phyloP scores from a whole-genome alignment of 2,113 vertebrate genomes.

The Formicarius rufipectus region DNA sequence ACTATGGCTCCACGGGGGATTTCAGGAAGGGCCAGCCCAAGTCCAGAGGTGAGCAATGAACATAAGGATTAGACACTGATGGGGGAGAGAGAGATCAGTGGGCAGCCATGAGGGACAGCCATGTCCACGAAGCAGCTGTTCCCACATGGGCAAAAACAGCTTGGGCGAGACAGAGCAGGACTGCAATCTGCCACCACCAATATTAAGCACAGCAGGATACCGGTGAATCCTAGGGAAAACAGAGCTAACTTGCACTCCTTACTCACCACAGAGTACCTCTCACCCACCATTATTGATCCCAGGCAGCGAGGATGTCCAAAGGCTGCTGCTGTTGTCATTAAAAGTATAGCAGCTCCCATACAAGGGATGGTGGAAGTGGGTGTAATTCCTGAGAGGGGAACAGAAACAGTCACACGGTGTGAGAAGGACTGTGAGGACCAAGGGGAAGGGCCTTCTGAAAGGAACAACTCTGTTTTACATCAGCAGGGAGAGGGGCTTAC shows the following conservation, averaged over 20 bases:
- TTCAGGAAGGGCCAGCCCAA: background rate
- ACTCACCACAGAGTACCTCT: background rate
- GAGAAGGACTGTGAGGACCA: background rate
- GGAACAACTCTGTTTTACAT: background rate
- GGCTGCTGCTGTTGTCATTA: conserved; percentile 72
- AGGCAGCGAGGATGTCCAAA: conserved; percentile 80
- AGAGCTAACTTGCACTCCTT: background rate
- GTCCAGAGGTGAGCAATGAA: background rate
- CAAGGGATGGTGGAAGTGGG: conserved; percentile 79
- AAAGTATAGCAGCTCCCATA: conserved; percentile 85
- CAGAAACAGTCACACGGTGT: background rate
- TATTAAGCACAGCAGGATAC: background rate
- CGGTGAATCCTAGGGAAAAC: background rate
- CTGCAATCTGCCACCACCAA: background rate
- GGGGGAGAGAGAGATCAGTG: background rate
- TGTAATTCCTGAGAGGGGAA: conserved; percentile 73
- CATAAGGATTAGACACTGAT: background rate
- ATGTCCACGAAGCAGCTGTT: background rate
- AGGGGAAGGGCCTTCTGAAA: background rate
- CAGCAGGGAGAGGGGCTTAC: conserved; percentile 3
- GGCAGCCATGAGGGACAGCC: background rate
- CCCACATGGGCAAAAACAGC: background rate
- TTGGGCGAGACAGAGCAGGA: background rate
- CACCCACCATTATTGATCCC: conserved; percentile 81
- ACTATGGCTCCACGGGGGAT: background rate